phyloP scores from a whole-genome alignment of 2,797 vertebrate species.

The Agapornis canus region DNA sequence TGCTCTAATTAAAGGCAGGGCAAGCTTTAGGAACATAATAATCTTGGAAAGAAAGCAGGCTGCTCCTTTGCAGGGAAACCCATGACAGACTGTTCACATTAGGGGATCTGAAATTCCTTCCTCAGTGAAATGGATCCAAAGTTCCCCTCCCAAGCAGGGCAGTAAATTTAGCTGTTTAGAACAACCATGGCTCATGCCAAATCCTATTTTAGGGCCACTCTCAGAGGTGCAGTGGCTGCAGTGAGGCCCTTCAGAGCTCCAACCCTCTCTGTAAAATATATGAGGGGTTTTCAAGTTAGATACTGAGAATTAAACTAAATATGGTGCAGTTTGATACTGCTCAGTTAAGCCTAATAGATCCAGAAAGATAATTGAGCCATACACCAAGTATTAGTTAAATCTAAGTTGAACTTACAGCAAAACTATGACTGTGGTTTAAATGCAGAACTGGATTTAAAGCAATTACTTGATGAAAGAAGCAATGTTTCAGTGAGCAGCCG shows the following conservation, averaged over 20 bases:
- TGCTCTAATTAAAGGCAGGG: neutral
- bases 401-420: neutral
- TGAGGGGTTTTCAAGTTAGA: accelerated
- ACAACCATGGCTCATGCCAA: neutral
- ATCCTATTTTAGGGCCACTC: neutral
- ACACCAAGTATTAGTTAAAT: accelerated
- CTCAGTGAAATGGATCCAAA: neutral
- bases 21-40: neutral
- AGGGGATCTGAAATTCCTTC: neutral
- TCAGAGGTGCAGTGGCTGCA: neutral
- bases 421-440: neutral
- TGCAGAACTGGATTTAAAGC: neutral
- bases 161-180: conserved; percentile 3
- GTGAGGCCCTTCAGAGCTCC: neutral
- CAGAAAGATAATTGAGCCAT: neutral
- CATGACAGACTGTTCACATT: neutral
- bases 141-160: neutral
- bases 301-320: neutral
- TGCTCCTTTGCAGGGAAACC: neutral
- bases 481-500: neutral
- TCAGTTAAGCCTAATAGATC: neutral
- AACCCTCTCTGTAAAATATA: neutral
- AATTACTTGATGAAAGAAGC: neutral
- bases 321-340: accelerated
- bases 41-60: neutral